phyloP scores from a whole-genome alignment of 2,888 invertebrate species.

The Apamea crenata region DNA sequence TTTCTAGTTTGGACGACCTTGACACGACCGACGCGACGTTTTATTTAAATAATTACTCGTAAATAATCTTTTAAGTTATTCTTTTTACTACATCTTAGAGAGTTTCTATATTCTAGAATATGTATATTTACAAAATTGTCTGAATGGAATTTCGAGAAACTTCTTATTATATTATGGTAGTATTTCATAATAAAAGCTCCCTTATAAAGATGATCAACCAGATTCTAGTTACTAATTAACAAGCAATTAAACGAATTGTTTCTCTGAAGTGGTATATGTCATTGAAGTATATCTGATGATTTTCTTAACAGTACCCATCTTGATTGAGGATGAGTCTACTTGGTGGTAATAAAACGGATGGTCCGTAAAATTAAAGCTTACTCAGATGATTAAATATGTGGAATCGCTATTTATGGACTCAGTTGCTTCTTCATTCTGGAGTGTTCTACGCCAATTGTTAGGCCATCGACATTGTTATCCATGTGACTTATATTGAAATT shows the following conservation, averaged over 20 bases:
- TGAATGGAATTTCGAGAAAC: not conserved
- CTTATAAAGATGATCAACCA: conserved; percentile 2
- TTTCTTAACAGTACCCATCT: conserved; percentile 42
- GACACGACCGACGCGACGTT: too few relatives aligned
- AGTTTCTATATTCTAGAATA: not conserved
- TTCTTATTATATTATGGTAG: not conserved
- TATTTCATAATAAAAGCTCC: conserved; percentile 8
- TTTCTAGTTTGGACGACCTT: conserved; percentile 1
- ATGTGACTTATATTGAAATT: not conserved
- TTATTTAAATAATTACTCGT: not conserved
- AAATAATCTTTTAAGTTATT: not conserved
- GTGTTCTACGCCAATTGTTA: not conserved
- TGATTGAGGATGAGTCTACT: conserved; percentile 59
- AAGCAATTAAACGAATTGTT: conserved; percentile 54
- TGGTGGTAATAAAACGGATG: conserved; percentile 38
- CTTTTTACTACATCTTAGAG: not conserved
- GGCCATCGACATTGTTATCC: not conserved
- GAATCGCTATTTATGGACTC: conserved; percentile 12
- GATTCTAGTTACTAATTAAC: conserved; percentile 30
- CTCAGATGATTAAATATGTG: conserved; percentile 14
- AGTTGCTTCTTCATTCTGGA: conserved; percentile 25
- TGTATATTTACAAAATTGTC: not conserved
- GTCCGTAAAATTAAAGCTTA: conserved; percentile 27
- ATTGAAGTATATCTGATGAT: conserved; percentile 30
- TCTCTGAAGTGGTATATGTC: conserved; percentile 50